Evolutionary conservation across 2,797 vertebrate species (phyloP), one percentile per base, ranked within the genome.

Genomic region (Lagocephalus sceleratus): DNA sequence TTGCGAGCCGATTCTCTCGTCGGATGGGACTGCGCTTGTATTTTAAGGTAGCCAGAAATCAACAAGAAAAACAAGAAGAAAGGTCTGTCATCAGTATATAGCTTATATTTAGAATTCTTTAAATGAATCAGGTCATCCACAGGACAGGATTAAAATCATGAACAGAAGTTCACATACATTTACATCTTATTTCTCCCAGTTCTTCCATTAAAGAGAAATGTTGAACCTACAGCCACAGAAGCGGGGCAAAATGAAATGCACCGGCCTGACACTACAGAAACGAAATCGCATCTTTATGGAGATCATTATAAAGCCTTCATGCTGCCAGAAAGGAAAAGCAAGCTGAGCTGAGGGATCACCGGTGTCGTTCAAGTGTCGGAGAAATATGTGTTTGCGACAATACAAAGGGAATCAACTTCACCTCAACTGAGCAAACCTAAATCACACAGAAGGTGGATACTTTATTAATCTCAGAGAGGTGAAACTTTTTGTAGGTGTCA

Each of bases 171-270:
- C 12, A 35, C 32, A 14, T 14, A 35, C 14, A 35, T 14, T 35
- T 35, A 14, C 32, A 14, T 35, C 32, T 5, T 14, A 35, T 35
- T 35, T 35, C 14, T 32, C 20, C 57, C 47, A 20, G 29, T 26
- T 21, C 26, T 42, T 51, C 20, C 11, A 38, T 66, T 44, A 61
- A 19, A 15, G 19, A 41, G 43, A 14, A 73, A 61, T 51, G 76
- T 59, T 49, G 26, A 35, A 66, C 55, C 68, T 44, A 60, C 44
- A 65, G 47, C 17, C 44, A 58, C 46, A 46, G 59, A 72, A 79
- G 42, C 63, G 60, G 67, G 29, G 3, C 47, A 78, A 71, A 71
- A 82, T 78, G 66, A 79, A 75, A 78, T 60, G 51, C 60, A 64
- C 17, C 48, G 70, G 54, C 44, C 41, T 70, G 70, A 38, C 58